phyloP scores from a whole-genome alignment of 1,140 invertebrate species.

The silkworm (Bombyx mori) region ASM3026992v2 NC_085124.1:13068001-13068500 shows the following conservation, averaged over 20 bases:
- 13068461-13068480: background rate
- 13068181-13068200: background rate
- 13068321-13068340: slow-evolving; percentile 13
- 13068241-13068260: slow-evolving; percentile 3
- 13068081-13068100: slow-evolving; percentile 18
- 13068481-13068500: too few species aligned
- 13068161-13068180: slow-evolving; percentile 18
- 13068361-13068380: slow-evolving; percentile 28
- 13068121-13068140: slow-evolving; percentile 35
- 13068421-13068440: background rate
- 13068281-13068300: slow-evolving; percentile 32
- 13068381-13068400: slow-evolving; percentile 20
- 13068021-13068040: slow-evolving; percentile 36
- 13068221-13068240: background rate
- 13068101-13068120: slow-evolving; percentile 22
- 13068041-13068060: slow-evolving; percentile 29
- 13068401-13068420: slow-evolving; percentile 10
- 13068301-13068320: slow-evolving; percentile 7
- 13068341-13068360: background rate
- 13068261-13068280: slow-evolving; percentile 15
- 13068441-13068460: background rate
- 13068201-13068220: background rate
- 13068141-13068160: slow-evolving; percentile 48
- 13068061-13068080: slow-evolving; percentile 32
- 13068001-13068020: slow-evolving; percentile 44